phyloP scores from a whole-genome alignment of 2,113 vertebrate species.

The Apaloderma vittatum region DNA sequence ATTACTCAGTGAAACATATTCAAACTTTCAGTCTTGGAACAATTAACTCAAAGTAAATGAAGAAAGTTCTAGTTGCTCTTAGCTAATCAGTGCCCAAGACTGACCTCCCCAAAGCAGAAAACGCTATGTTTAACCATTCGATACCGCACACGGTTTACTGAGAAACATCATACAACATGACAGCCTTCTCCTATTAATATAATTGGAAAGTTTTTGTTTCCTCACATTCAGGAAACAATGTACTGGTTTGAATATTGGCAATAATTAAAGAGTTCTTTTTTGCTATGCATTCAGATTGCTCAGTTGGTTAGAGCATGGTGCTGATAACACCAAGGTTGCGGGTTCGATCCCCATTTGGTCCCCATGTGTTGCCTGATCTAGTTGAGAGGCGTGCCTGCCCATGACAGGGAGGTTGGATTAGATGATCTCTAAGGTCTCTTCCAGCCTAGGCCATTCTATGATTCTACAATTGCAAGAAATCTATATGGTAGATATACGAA shows the following conservation, averaged over 20 bases:
- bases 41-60: neutral
- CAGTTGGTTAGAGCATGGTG: too few relatives aligned
- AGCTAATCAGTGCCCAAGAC: neutral
- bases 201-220: neutral
- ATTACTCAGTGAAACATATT: neutral
- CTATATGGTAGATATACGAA: neutral
- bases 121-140: neutral
- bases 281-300: neutral
- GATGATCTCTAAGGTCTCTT: too few relatives aligned
- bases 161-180: neutral
- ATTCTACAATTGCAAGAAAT: neutral
- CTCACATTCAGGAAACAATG: neutral
- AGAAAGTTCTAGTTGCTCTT: neutral
- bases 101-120: neutral
- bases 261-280: neutral
- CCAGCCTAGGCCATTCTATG: too few relatives aligned
- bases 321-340: too few relatives aligned
- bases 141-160: neutral
- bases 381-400: too few relatives aligned
- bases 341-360: too few relatives aligned
- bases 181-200: neutral
- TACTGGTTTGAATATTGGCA: neutral
- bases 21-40: neutral
- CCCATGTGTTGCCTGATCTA: too few relatives aligned
- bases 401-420: too few relatives aligned